Base-by-base conservation (phyloP, 2,113 vertebrate species). In the Peromyscus maniculatus region DNA sequence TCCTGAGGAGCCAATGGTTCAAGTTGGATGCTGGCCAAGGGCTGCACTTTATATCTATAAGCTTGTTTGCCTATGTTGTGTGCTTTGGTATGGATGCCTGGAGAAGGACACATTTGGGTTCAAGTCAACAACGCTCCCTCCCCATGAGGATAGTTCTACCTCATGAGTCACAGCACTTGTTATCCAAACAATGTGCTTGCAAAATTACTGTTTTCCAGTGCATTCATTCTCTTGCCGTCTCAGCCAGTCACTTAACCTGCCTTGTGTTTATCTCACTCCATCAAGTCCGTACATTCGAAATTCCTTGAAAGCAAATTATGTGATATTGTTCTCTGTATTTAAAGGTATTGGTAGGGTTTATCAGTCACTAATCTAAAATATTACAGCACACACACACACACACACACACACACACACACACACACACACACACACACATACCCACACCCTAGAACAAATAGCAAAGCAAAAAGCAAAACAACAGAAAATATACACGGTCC, bases 301-400 rank as follows among this genome's bases (percentile, higher is more conserved):
- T 95, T 82, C 77, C 52, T 55, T 82, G 21, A 93, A 96, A 89
- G 39, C 22, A 95, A 89, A 94, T 89, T 16, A 21, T 78, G 36
- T 57, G 26, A 82, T 19, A 10, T 43, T 66, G 11, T 66, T 89
- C 31, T 69, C 80, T 96, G 36, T 33, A 71, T 0, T 72, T 84
- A 87, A 95, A 64, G n/a, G 12, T 72, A 62, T 78, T 24, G 31
- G 10, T 62, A 57, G 26, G 5, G 36, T 74, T 71, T 92, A 72
- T 69, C 33, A 87, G 69, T 69, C 79, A 91, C 17, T 87, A 59
- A 66, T 49, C 28, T 77, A 80, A 95, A 87, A 52, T 55, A 26
- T n/a, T 46, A 62, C 22, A 64, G n/a, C 28, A 62, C 55, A 74
- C 26, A 39, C 33, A 52, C 46, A 67, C 9, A 66, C 24, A 64